A percentile compares a stretch with the other conserved stretches of the same genome.
Conservation (phyloP, 1,140 invertebrate species). For the Argopecten irradians region DNA sequence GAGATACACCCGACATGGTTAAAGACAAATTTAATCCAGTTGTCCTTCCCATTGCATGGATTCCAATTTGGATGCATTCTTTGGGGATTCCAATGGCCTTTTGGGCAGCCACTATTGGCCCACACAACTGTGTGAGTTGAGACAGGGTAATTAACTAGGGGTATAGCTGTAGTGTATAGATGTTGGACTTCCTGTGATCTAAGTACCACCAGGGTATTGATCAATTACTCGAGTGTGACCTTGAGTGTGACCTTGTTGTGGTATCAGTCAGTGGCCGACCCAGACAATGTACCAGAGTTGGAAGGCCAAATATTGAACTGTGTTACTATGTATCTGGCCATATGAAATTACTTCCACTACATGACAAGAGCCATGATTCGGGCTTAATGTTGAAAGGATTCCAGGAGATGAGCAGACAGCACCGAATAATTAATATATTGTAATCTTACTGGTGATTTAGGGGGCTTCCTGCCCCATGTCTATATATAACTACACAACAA, state of each 20-base stretch:
- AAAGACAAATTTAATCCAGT: background rate
- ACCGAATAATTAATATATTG: background rate
- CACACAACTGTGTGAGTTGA: background rate
- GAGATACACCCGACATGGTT: background rate
- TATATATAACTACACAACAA: background rate
- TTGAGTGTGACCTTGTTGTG: background rate
- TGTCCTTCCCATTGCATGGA: background rate
- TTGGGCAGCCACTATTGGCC: background rate
- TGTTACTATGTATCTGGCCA: background rate
- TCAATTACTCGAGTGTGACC: background rate
- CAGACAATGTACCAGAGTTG: background rate
- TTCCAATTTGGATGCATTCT: background rate
- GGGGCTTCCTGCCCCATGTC: background rate
- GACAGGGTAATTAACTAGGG: background rate
- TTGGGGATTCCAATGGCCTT: background rate
- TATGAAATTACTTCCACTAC: background rate
- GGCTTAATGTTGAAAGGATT: background rate
- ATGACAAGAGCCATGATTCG: background rate
- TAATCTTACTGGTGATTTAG: background rate
- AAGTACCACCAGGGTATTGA: slow-evolving; percentile 6
- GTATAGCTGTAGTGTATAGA: background rate
- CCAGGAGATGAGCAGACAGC: background rate
- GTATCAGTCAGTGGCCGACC: background rate
- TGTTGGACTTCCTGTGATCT: background rate
- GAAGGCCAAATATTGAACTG: background rate